phyloP scores from a whole-genome alignment of 1,140 invertebrate genomes.

The Meloidogyne floridensis region DNA sequence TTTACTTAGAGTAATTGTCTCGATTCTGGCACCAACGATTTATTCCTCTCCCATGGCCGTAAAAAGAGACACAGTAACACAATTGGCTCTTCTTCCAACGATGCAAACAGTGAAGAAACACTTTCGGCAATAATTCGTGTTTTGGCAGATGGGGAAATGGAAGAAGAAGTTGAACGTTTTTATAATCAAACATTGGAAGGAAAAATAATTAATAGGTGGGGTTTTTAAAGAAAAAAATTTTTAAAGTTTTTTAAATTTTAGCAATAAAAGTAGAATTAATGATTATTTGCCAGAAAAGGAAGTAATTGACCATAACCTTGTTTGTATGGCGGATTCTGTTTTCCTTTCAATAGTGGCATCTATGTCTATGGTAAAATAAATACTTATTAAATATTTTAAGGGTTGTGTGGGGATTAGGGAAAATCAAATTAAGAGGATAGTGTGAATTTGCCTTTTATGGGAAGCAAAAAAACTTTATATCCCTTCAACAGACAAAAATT shows the following conservation, averaged over 20 bases:
- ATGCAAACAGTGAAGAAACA: constrained; percentile 51
- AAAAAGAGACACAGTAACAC: constrained; percentile 53
- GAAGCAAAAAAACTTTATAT: no score
- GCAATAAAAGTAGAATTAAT: constrained; percentile 13
- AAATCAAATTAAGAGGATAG: no score
- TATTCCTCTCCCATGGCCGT: constrained; percentile 63
- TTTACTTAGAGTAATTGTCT: constrained; percentile 58
- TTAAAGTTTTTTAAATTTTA: neutral
- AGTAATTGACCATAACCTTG: constrained; percentile 42
- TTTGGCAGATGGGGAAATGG: constrained; percentile 61
- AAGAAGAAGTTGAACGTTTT: constrained; percentile 54
- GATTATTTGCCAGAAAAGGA: constrained; percentile 11
- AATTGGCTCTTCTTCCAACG: constrained; percentile 19
- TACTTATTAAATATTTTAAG: neutral
- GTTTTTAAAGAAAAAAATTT: neutral
- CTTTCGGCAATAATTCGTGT: constrained; percentile 65
- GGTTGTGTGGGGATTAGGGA: no score
- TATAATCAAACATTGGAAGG: constrained; percentile 36
- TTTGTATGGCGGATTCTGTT: constrained; percentile 62
- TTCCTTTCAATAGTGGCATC: constrained; percentile 64
- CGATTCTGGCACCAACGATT: constrained; percentile 64
- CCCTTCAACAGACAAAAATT: no score
- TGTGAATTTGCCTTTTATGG: no score
- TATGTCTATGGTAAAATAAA: constrained; percentile 52
- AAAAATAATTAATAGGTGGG: constrained; percentile 9